Evolutionary conservation across 1,140 invertebrate species (phyloP), one percentile per base, ranked within the genome.

Genomic region (Dinoponera quadriceps): DNA sequence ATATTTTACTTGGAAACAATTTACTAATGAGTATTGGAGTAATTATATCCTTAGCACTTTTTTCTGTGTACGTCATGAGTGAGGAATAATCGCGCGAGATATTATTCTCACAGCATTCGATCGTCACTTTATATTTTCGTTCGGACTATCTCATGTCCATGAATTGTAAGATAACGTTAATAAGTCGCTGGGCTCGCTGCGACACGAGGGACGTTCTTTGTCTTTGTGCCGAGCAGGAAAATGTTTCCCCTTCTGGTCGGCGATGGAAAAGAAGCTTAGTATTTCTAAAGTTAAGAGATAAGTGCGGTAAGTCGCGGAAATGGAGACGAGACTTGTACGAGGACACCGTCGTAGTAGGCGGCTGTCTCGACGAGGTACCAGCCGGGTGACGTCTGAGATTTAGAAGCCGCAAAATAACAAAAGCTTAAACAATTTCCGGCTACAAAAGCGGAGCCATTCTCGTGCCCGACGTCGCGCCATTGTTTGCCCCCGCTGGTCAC

Each of bases 321-420:
- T 25, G 33, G 29, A 25, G 81, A 55, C 27, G 62, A 59, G 65
- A 44, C 38, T 3, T 44, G 25, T 27, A 65, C 11, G 59, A 71
- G 27, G 75, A 44, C n/a, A 33, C 48, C 27, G 7, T 3, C 22
- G 4, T 13, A 29, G 44, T 62, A 57, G n/a, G 16, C 18, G 57
- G 33, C 68, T 33, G n/a, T 2, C 72, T 38, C 68, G 69, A 38
- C 25, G 33, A 27, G 48, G 25, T 48, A 66, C 22, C 27, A 22
- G 80, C 27, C 29, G 54, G 27, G 77, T 89, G 90, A 91, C 87
- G 88, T 91, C 90, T 91, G 90, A 91, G 91, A 92, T 91, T 92
- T 89, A 87, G 91, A 91, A 92, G 89, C 92, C 91, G 81, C 88
- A 91, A 92, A 91, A 92, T 91, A 88, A 92, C 91, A 91, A 92